phyloP scores from a whole-genome alignment of 2,797 vertebrate genomes.

The Halcyon chelicuti region DNA sequence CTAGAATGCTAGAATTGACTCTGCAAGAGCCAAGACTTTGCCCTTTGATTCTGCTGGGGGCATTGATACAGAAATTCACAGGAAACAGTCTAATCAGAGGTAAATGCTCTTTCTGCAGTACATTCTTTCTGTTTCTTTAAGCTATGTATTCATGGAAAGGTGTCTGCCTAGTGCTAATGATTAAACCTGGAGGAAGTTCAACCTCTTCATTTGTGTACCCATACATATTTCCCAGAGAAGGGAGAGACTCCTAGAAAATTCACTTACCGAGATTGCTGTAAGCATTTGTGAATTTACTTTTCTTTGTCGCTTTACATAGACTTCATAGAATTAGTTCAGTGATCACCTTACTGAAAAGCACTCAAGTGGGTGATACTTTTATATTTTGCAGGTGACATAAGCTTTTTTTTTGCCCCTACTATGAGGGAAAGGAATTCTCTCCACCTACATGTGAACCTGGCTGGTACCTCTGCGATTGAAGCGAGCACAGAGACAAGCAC shows the following conservation, averaged over 20 bases:
- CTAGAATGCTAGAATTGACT: neutral
- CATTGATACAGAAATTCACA: neutral
- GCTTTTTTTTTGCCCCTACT: neutral
- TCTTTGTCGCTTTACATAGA: neutral
- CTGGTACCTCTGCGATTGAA: neutral
- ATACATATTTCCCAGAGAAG: neutral
- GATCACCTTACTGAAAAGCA: neutral
- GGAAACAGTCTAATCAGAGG: conserved; percentile 7
- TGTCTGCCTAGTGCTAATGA: neutral
- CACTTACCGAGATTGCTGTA: neutral
- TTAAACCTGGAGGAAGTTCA: neutral
- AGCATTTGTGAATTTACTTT: neutral
- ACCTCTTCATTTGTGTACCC: neutral
- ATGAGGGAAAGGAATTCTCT: neutral
- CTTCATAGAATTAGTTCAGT: neutral
- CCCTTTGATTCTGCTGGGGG: neutral
- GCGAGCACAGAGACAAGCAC: accelerated
- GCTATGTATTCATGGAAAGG: neutral
- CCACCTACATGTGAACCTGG: accelerated
- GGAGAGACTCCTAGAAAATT: neutral
- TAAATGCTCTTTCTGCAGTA: conserved; percentile 1
- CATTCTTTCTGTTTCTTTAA: conserved; percentile 2
- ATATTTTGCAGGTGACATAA: neutral
- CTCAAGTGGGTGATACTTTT: neutral
- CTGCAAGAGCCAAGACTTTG: neutral